Evolutionary conservation across 1,140 invertebrate species (phyloP).

Genomic region (Saccostrea cuccullata): DNA sequence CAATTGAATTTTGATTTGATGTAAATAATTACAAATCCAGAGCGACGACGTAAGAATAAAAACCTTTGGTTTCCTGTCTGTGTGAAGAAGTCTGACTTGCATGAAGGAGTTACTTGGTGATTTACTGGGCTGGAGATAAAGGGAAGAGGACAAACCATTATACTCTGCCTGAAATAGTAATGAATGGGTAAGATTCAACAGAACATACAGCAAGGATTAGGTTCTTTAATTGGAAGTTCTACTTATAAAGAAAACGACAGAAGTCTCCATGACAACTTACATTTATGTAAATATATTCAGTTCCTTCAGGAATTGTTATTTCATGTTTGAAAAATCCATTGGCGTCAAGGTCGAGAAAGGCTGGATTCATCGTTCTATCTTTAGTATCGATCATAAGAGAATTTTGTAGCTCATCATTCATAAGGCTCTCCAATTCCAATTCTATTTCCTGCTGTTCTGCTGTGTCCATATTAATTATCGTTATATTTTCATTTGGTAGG

Average conservation of each 20-base stretch:
- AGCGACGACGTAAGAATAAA: neutral
- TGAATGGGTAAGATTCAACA: neutral
- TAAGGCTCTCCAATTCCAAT: neutral
- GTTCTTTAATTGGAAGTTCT: neutral
- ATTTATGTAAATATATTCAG: constrained; percentile 44
- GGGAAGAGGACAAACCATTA: constrained; percentile 40
- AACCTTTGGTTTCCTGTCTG: constrained; percentile 54
- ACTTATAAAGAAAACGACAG: no score
- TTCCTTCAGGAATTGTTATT: constrained; percentile 51
- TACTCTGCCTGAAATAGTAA: constrained; percentile 48
- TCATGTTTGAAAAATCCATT: constrained; percentile 61
- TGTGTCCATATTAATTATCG: neutral
- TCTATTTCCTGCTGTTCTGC: neutral
- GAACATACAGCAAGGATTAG: no score
- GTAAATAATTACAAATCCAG: no score
- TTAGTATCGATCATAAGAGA: neutral
- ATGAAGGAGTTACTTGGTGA: constrained; percentile 68
- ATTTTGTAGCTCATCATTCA: neutral
- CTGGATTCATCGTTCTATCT: neutral
- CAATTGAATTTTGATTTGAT: no score
- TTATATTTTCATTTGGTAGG: no score
- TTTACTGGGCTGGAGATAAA: constrained; percentile 50
- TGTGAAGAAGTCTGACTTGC: constrained; percentile 57
- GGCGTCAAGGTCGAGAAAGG: constrained; percentile 50
- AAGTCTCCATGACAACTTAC: constrained; percentile 39